Evolutionary conservation across 1,140 invertebrate species (phyloP).

Genomic region (Holcopasites calliopsidis): DNA sequence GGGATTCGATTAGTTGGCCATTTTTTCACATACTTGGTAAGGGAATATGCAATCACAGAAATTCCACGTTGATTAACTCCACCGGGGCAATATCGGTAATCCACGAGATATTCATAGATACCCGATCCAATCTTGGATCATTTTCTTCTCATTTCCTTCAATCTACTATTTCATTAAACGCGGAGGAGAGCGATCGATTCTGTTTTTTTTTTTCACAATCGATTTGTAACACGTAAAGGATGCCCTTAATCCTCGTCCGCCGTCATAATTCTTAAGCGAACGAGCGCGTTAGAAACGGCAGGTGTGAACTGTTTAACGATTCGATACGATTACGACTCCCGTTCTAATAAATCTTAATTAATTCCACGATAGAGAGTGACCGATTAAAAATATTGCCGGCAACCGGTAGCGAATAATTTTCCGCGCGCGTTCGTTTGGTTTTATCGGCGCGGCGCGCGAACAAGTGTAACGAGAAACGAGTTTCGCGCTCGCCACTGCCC

Average conservation of each 20-base stretch:
- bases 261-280: background rate
- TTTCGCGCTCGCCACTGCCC: background rate
- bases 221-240: background rate
- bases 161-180: too few relatives aligned
- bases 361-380: slow-evolving; percentile 8
- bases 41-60: background rate
- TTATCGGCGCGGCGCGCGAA: slow-evolving; percentile 12
- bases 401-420: slow-evolving; percentile 39
- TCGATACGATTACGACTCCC: slow-evolving; percentile 5
- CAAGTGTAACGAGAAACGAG: slow-evolving; percentile 47
- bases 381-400: background rate
- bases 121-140: background rate
- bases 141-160: too few relatives aligned
- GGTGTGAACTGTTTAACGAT: slow-evolving; percentile 38
- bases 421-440: slow-evolving; percentile 25
- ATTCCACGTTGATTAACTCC: background rate
- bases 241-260: background rate
- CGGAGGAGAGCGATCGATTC: background rate
- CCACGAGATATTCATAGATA: background rate
- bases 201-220: background rate
- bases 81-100: background rate
- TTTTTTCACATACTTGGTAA: background rate
- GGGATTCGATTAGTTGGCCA: slow-evolving; percentile 40
- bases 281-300: background rate
- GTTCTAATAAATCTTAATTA: slow-evolving; percentile 43